Conservation (phyloP, 2,113 vertebrate genomes). For the Rissa tridactyla region DNA sequence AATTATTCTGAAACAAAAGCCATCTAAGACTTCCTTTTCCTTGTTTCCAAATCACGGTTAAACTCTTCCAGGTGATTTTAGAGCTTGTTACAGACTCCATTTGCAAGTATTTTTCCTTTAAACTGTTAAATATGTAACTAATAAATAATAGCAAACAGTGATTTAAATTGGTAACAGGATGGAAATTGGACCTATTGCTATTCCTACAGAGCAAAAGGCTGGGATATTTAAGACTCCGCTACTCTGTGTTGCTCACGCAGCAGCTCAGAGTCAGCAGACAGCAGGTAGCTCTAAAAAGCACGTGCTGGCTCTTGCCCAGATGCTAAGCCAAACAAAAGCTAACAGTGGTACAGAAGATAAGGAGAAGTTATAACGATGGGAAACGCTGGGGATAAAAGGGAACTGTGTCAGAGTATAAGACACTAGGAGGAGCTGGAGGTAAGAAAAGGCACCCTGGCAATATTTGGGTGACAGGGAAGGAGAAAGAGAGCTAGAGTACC, state of each 20-base stretch:
- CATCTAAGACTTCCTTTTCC: neutral
- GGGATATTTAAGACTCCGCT: neutral
- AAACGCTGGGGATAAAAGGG: neutral
- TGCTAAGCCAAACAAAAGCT: neutral
- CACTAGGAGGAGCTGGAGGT: neutral
- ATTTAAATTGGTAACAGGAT: neutral
- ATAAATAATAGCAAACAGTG: neutral
- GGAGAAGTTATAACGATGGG: neutral
- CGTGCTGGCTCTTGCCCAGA: neutral
- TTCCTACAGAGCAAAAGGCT: neutral
- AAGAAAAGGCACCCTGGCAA: neutral
- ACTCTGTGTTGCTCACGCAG: neutral
- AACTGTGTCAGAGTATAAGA: neutral
- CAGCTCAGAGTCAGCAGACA: neutral
- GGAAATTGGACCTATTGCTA: neutral
- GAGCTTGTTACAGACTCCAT: neutral
- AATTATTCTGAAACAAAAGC: neutral
- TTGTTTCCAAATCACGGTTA: neutral
- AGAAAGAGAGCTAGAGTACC: neutral
- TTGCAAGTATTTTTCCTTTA: neutral
- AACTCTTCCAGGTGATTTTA: neutral
- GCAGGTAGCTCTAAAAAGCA: neutral
- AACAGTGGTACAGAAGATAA: neutral
- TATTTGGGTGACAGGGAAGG: neutral
- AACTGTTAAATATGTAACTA: neutral